A percentile compares a stretch with the other conserved stretches of the same genome.
These are phyloP conservation scores for Lerema accius DNA, from an alignment of 1,140 invertebrate genomes.

Conservation along the genomic window DNA sequence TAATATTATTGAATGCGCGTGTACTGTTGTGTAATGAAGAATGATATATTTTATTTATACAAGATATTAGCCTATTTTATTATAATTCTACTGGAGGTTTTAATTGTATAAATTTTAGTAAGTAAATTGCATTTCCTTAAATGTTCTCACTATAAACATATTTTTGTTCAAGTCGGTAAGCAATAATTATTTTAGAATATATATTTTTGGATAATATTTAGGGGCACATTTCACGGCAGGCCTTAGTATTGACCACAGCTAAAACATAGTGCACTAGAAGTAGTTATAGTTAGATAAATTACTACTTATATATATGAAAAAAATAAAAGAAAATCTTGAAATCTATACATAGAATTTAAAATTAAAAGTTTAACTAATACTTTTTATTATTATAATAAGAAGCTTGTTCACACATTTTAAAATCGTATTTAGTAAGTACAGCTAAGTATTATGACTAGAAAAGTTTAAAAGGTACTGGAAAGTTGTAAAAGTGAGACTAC, in stretches of 20 bases:
- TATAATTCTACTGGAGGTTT: conserved; percentile 28
- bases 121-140: conserved; percentile 25
- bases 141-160: conserved; percentile 11
- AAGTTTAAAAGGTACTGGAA: conserved; percentile 56
- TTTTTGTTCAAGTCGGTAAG: conserved; percentile 14
- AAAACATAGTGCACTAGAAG: conserved; percentile 78
- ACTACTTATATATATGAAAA: conserved; percentile 75
- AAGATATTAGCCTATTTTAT: conserved; percentile 34
- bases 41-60: conserved; percentile 31
- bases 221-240: conserved; percentile 56
- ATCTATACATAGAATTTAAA: conserved; percentile 81
- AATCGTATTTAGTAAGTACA: conserved; percentile 78
- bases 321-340: conserved; percentile 76
- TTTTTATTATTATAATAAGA: conserved; percentile 81
- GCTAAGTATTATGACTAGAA: conserved; percentile 62
- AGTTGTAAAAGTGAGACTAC: conserved; percentile 58
- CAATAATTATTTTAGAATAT: conserved; percentile 28
- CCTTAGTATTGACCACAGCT: conserved; percentile 79
- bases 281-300: conserved; percentile 80
- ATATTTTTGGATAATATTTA: conserved; percentile 32
- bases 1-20: conserved; percentile 6
- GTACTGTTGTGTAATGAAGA: conserved; percentile 18
- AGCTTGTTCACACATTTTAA: conserved; percentile 82
- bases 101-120: conserved; percentile 33
- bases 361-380: conserved; percentile 81